These are phyloP conservation scores for Ageneiosus marmoratus DNA, from an alignment of 2,113 vertebrate species.

Conservation along the genomic window DNA sequence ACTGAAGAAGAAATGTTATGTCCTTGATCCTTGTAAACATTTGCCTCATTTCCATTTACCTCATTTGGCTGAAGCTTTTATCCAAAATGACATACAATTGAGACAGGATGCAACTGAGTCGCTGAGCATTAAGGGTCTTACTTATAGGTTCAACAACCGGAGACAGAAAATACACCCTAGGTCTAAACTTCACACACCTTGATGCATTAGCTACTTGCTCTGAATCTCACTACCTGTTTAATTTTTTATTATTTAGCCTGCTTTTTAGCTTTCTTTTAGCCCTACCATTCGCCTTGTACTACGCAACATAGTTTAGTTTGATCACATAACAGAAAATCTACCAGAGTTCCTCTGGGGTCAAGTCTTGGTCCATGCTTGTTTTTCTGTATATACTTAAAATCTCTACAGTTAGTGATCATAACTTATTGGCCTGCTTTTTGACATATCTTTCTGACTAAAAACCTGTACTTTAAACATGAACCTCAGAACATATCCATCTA, in stretches of 20 bases:
- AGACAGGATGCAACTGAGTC: neutral
- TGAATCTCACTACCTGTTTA: neutral
- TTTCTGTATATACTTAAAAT: neutral
- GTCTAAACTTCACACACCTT: too few species aligned
- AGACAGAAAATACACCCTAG: neutral
- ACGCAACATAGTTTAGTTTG: neutral
- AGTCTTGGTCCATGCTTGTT: neutral
- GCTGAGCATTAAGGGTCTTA: neutral
- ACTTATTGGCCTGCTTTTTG: too few species aligned
- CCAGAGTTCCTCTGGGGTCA: neutral
- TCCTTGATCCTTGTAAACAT: neutral
- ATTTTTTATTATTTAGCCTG: neutral
- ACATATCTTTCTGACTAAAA: too few species aligned
- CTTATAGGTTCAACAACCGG: neutral
- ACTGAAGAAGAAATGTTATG: neutral
- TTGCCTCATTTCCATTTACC: neutral
- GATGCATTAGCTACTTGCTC: neutral
- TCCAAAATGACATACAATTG: neutral
- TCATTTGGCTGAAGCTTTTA: neutral
- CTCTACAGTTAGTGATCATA: too few species aligned
- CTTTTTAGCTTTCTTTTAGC: too few species aligned
- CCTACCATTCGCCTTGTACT: neutral
- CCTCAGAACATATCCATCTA: too few species aligned
- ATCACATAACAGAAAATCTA: neutral
- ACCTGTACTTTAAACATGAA: too few species aligned